phyloP scores from a whole-genome alignment of 1,140 invertebrate genomes.

The Drosophila ogumai region DNA sequence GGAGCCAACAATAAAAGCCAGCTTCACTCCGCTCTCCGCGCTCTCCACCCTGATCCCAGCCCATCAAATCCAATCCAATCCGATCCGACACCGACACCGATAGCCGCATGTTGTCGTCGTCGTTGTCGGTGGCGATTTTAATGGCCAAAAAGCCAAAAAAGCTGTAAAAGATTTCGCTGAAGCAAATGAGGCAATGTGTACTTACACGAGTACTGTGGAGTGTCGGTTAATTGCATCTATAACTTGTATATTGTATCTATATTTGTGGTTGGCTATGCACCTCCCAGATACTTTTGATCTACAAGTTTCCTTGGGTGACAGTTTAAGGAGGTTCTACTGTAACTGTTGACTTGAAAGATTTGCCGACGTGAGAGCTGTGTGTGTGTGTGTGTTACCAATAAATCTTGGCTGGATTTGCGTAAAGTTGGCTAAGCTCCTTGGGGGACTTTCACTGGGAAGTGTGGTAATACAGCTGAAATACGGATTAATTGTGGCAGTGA shows the following conservation, averaged over 20 bases:
- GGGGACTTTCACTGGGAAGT: constrained; percentile 14
- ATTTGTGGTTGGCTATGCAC: not conserved
- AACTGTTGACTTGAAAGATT: constrained; percentile 18
- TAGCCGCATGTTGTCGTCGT: constrained; percentile 65
- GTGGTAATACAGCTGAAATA: not conserved
- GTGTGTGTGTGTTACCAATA: constrained; percentile 15
- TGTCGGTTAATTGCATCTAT: not conserved
- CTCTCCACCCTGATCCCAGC: not conserved
- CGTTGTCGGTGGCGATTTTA: constrained; percentile 52
- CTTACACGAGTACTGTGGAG: constrained; percentile 13
- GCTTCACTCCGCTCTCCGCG: constrained; percentile 14
- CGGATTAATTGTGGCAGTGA: not conserved
- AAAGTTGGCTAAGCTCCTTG: constrained; percentile 30
- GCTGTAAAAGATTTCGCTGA: constrained; percentile 72
- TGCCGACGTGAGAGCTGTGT: not conserved
- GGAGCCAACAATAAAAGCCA: constrained; percentile 48
- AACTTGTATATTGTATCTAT: not conserved
- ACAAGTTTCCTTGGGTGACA: not conserved
- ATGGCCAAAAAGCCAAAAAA: constrained; percentile 62
- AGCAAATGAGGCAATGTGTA: constrained; percentile 63
- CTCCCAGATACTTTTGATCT: not conserved
- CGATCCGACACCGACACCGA: constrained; percentile 24
- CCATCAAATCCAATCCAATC: not conserved
- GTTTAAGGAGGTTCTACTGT: constrained; percentile 11
- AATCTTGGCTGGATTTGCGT: constrained; percentile 33